Base-by-base conservation (phyloP, 2,888 invertebrate genomes). In the Tanytarsus gracilentus region DNA sequence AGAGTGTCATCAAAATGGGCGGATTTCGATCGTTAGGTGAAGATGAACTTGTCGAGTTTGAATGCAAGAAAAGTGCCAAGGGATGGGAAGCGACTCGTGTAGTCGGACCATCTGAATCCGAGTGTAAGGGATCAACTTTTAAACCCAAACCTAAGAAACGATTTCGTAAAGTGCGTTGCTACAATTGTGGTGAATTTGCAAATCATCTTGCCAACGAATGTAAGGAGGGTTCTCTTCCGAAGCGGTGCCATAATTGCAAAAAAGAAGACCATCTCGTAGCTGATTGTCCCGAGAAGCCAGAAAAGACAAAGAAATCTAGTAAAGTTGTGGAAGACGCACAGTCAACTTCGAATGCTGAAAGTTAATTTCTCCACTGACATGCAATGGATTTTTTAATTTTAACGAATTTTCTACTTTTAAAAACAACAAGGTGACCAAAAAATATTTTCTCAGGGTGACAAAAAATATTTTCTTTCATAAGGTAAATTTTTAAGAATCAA, bases 121-220 rank as follows among this genome's bases (percentile, higher is more conserved):
- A 89, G 70, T 92, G 92, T 70, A 79, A 83, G 67, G 93, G 93
- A 52, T 89, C 89, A 27, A 85, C 87, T 68, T 79, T 88, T 64
- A 78, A 90, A 65, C 91, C 91, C 5, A 79, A 85, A 66, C 81
- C 86, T 51, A 86, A 88, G 73, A 90, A 88, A 75, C 83, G 88
- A 66, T 85, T 85, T 76, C 80, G 88, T 67, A 90, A 91, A 78
- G 86, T 91, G 71, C 85, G 91, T 70, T 94, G 93, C 76, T 94
- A 92, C 74, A 94, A 94, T 72, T 94, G 93, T 69, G 92, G 93
- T 4, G 89, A 91, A 73, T 91, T 92, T 70, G 88, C 90, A 52
- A 92, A 92, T 74, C 94, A 94, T 75, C 86, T 93, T 69, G 93
- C 94, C 29, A 86, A 90, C 30, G 91, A 91, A 72, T 94, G 94